A percentile compares a stretch with the other conserved stretches of the same genome.
phyloP scores from a whole-genome alignment of 92 coral and sea anemone species.

The Bergia sp. region DNA sequence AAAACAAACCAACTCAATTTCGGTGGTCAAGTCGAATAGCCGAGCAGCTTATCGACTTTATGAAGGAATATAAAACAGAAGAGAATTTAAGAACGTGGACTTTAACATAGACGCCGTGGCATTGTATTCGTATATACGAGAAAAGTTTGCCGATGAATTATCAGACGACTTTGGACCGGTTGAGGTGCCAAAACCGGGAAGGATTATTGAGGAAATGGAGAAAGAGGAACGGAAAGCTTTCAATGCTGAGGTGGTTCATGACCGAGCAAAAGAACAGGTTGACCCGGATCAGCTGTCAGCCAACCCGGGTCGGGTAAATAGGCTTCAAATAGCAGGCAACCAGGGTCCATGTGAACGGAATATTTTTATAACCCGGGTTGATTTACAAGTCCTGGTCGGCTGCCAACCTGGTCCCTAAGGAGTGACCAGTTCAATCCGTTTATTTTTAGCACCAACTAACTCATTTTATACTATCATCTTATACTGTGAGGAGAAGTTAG shows the following conservation, averaged over 20 bases:
- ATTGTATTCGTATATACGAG: slow-evolving; percentile 35
- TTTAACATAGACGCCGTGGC: slow-evolving; percentile 43
- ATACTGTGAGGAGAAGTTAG: too few species aligned
- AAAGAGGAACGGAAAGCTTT: slow-evolving; percentile 12
- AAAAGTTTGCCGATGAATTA: background rate
- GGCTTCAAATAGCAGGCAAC: too few species aligned
- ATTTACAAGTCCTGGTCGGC: too few species aligned
- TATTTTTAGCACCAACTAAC: too few species aligned
- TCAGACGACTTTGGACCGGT: background rate
- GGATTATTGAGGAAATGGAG: background rate
- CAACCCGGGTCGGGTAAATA: too few species aligned
- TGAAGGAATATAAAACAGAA: slow-evolving; percentile 38
- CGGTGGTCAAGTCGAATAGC: background rate
- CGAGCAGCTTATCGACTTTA: background rate
- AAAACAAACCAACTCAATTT: too few species aligned
- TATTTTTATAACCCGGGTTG: too few species aligned
- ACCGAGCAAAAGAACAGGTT: slow-evolving; percentile 52
- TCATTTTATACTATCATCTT: too few species aligned
- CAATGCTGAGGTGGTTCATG: slow-evolving; percentile 32
- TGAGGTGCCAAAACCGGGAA: slow-evolving; percentile 26
- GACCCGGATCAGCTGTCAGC: too few species aligned
- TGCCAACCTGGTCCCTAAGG: too few species aligned
- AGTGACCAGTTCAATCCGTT: too few species aligned
- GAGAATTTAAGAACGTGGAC: slow-evolving; percentile 40
- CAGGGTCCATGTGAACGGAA: too few species aligned